Conservation (phyloP, 1,140 invertebrate species). For the Bombus pyrosoma region DNA sequence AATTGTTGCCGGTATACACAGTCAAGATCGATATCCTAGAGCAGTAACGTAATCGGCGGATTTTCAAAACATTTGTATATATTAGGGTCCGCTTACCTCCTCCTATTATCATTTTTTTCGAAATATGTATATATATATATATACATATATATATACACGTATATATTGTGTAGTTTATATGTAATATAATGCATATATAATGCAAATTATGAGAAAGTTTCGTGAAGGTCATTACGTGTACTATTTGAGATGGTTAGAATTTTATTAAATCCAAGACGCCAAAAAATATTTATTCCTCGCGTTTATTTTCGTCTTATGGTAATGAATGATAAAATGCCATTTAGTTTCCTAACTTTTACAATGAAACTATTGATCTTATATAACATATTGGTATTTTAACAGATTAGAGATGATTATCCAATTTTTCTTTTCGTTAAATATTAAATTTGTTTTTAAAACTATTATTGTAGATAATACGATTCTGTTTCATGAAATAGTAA, state of each 20-base stretch:
- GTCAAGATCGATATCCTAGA: constrained; percentile 28
- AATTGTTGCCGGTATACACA: not conserved
- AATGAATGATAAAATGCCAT: not conserved
- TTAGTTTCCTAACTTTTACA: not conserved
- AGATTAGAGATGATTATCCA: not conserved
- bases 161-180: no score
- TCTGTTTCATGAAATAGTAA: not conserved
- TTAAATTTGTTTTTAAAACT: not conserved
- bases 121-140: not conserved
- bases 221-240: not conserved
- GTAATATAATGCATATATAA: no score
- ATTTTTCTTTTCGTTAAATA: not conserved
- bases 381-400: not conserved
- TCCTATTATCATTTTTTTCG: not conserved
- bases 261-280: not conserved
- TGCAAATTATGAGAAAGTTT: not conserved
- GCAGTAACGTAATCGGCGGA: constrained; percentile 7
- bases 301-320: not conserved
- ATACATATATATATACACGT: no score
- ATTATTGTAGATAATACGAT: not conserved
- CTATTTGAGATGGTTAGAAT: not conserved
- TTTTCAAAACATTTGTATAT: not conserved
- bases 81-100: not conserved
- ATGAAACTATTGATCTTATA: not conserved
- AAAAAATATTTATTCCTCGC: not conserved